Base-by-base conservation (phyloP, 2,113 vertebrate genomes). In the Caretta caretta region DNA sequence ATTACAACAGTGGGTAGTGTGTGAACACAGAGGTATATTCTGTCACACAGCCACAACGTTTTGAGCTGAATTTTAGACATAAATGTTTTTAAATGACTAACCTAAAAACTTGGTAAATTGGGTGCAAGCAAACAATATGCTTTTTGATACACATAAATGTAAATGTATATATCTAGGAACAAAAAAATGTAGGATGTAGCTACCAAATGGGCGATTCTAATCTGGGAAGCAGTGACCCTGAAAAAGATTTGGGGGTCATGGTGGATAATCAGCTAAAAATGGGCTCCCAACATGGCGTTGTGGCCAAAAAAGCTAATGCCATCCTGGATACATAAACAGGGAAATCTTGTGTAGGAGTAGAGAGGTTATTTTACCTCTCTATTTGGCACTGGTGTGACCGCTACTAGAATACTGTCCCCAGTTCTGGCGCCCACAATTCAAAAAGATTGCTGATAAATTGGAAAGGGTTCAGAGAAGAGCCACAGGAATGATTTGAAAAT, bases 51-150 rank as follows among this genome's bases (percentile, higher is more conserved):
- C 56, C 56, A 14, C 46, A 80, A 19, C 80, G 84, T 79, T 90
- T 88, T 8, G 53, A 90, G 38, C 25, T 75, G 46, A 96, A 72
- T 89, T 94, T 92, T 76, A 90, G 65, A 94, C 12, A 51, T 84
- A 89, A 11, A 27, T 1, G 1, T 90, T 94, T 94, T 78, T 35
- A 93, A 95, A 72, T 92, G 42, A 50, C 86, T 78, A 72, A 19
- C 31, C 89, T 88, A 94, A 95, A 97, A 93, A 29, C 31, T 35
- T 35, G 3, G 35, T 69, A 69, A 69, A 69, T 17, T n/a, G 14
- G 3, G 35, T 16, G 31, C 31, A 69, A 69, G 35, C 16, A 35
- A 69, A 69, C 62, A 69, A 69, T n/a, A 69, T 19, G 62, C 16
- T 2, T 69, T 35, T n/a, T 69, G 35, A 19, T n/a, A 35, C 7